Percentiles rank a stretch among this genome's conserved stretches.
phyloP scores from a whole-genome alignment of 2,888 invertebrate species.

The Dryocosmus kuriphilus region DNA sequence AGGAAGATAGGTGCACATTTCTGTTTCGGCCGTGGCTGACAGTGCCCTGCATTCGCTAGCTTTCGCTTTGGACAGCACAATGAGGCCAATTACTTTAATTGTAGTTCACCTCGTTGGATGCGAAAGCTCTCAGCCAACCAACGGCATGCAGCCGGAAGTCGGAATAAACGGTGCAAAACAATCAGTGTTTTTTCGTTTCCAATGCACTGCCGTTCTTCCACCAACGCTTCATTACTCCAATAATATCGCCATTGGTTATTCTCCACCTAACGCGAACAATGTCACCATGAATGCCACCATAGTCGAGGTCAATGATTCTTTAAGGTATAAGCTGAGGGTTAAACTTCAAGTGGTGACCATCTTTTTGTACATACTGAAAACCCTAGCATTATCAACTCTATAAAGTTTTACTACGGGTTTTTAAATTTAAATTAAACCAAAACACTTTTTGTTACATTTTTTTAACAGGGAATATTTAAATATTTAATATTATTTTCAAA shows the following conservation, averaged over 20 bases:
- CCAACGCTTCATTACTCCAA: constrained; percentile 56
- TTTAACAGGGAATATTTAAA: no score
- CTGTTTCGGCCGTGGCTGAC: constrained; percentile 65
- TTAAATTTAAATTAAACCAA: no score
- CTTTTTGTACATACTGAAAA: not conserved
- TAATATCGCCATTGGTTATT: constrained; percentile 40
- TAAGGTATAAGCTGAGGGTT: not conserved
- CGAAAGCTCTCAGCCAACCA: constrained; percentile 69
- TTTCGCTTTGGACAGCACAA: constrained; percentile 72
- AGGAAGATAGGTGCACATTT: constrained; percentile 55
- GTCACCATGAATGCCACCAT: not conserved
- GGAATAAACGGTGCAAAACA: constrained; percentile 70
- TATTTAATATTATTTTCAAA: no score
- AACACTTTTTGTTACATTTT: no score
- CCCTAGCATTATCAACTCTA: no score
- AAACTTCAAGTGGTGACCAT: not conserved
- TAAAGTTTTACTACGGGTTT: no score
- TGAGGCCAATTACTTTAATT: constrained; percentile 74
- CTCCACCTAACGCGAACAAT: constrained; percentile 8
- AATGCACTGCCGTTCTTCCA: constrained; percentile 64
- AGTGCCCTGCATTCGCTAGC: constrained; percentile 66
- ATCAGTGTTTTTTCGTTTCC: constrained; percentile 65
- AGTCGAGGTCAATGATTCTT: not conserved
- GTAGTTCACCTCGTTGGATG: constrained; percentile 68
- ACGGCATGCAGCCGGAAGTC: constrained; percentile 67